Conservation (phyloP, 2,113 vertebrate species). For the Dicrurus megarhynchus region DNA sequence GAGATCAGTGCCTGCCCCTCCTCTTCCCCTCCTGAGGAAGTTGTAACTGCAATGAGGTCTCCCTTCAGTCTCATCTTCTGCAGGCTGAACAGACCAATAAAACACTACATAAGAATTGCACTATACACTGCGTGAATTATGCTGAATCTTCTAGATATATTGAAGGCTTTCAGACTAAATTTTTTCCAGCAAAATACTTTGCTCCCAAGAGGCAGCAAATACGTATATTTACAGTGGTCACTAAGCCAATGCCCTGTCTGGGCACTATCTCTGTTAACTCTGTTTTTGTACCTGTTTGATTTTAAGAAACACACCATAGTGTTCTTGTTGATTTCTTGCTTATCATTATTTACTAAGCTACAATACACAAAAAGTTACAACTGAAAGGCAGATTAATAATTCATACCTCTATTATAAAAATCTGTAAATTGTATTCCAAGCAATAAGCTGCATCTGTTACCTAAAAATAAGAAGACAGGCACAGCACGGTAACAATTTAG, state of each 20-base stretch:
- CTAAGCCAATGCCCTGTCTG: background rate
- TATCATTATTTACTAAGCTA: constrained; percentile 56
- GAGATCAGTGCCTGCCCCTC: background rate
- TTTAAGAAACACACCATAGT: background rate
- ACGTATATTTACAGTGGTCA: background rate
- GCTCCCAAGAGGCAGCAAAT: background rate
- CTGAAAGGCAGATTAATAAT: constrained; percentile 68
- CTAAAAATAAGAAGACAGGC: constrained; percentile 67
- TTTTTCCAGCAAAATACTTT: background rate
- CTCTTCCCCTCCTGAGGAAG: rapidly evolving
- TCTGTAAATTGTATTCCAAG: constrained; percentile 65
- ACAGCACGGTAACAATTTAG: constrained; percentile 64
- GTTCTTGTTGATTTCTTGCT: constrained; percentile 41
- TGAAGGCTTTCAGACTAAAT: background rate
- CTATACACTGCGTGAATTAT: background rate
- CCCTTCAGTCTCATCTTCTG: background rate
- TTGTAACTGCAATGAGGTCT: background rate
- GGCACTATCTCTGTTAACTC: background rate
- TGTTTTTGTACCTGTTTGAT: background rate
- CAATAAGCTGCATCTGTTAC: constrained; percentile 66
- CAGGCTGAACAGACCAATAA: background rate
- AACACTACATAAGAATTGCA: background rate
- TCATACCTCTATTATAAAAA: constrained; percentile 66
- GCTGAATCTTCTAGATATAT: background rate
- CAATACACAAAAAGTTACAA: constrained; percentile 51